Evolutionary conservation across 1,140 invertebrate genomes (phyloP), one percentile per base, ranked within the genome.

Genomic region (Drosophila santomea): DNA sequence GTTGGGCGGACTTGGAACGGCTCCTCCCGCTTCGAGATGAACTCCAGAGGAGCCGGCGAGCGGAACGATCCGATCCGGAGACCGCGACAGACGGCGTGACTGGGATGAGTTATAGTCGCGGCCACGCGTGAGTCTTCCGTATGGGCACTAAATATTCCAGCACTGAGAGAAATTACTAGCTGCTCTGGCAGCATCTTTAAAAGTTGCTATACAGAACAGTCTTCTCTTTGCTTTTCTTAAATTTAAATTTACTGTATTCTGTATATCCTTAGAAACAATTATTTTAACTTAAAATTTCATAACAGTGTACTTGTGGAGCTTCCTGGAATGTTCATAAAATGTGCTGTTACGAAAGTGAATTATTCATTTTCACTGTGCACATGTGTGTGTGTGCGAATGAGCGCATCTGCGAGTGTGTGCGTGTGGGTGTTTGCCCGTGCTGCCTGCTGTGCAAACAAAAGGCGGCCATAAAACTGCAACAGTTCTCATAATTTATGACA

Each of bases 401-500:
- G 32, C 52, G 38, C 51, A 61, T 23, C 50, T 63, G 38, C 43
- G 25, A 12, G 44, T 52, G 35, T 72, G 50, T 47, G 38, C 54
- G 35, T 72, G 56, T 74, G 62, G 57, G 75, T 61, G 64, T 66
- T 44, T 36, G 60, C 10, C 52, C 23, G 25, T 11, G 32, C 14
- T 69, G 48, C 41, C 47, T 66, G 54, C 56, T 80, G 66, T 54
- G 62, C 41, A 73, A 63, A 58, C 63, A 76, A 68, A 76, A 50
- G 74, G 67, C 47, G 64, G 73, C 43, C 55, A 63, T 75, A 76
- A 76, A 69, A 62, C 69, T 71, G 72, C 58, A 61, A 71, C 69
- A 79, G 55, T 68, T 69, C 61, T 58, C 80, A 83, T 83, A 89
- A 88, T 88, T 88, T 88, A 88, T 76, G 83, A 88, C 84, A 72